These are phyloP conservation scores for Odontocolon sp. DNA, from an alignment of 2,888 invertebrate species.

Conservation along the genomic window DNA sequence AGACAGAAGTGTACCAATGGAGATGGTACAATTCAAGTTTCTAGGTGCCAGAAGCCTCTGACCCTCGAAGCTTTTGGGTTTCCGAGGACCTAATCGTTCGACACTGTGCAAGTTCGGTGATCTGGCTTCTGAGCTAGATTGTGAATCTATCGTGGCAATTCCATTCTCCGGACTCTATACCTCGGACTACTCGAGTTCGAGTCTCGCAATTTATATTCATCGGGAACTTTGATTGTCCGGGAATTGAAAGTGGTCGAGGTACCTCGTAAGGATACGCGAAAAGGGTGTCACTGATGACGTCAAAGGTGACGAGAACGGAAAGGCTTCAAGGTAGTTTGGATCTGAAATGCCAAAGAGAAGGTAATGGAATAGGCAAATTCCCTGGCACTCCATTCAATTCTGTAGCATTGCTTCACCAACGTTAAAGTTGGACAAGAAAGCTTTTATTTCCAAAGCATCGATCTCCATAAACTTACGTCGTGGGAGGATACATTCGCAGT, in stretches of 20 bases:
- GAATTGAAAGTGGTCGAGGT: conserved; percentile 57
- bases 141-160: conserved; percentile 1
- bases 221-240: conserved; percentile 54
- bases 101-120: background rate
- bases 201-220: conserved; percentile 62
- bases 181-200: conserved; percentile 20
- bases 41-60: conserved; percentile 20
- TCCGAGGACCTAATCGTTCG: conserved; percentile 40
- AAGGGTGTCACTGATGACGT: background rate
- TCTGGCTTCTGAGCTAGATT: background rate
- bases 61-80: conserved; percentile 19
- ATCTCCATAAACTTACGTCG: conserved; percentile 67
- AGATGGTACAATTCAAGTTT: conserved; percentile 24
- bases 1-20: conserved; percentile 4
- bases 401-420: no score
- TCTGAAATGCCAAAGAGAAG: background rate
- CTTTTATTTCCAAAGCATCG: conserved; percentile 70
- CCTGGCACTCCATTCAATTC: no score
- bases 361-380: conserved; percentile 21
- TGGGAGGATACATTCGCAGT: conserved; percentile 4
- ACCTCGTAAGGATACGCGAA: conserved; percentile 26
- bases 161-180: background rate
- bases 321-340: background rate
- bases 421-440: no score
- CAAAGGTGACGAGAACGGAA: background rate